Percentiles rank a stretch among this genome's conserved stretches.
Conservation (phyloP, 2,797 vertebrate species). For the Platalea minor region DNA sequence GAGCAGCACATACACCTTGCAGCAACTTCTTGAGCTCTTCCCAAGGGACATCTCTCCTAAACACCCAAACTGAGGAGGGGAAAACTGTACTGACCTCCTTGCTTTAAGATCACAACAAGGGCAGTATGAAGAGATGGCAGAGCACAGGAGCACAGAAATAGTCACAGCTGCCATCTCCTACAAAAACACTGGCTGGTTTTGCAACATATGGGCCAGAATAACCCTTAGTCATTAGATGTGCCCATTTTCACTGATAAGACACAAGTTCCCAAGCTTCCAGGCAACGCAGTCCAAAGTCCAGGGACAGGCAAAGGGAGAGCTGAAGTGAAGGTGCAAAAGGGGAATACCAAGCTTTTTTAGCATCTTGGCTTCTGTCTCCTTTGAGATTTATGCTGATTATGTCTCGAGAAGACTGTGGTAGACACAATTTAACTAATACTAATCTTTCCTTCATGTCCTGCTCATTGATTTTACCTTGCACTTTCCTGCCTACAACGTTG, state of each 20-base stretch:
- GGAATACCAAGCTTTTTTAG: not conserved
- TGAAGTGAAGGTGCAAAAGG: not conserved
- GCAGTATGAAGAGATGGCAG: not conserved
- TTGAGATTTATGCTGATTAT: not conserved
- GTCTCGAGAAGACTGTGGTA: not conserved
- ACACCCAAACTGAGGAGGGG: not conserved
- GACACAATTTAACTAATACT: not conserved
- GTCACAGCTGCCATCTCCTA: not conserved
- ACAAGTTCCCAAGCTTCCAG: not conserved
- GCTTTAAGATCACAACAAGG: not conserved
- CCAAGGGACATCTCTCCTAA: not conserved
- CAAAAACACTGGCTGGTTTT: not conserved
- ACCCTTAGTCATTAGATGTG: not conserved
- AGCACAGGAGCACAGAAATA: not conserved
- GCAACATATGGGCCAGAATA: not conserved
- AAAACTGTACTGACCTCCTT: not conserved
- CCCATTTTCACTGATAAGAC: not conserved
- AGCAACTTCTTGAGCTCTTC: not conserved
- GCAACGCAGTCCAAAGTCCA: not conserved
- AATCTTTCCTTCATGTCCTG: not conserved
- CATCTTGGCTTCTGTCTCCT: not conserved
- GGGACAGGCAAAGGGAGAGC: not conserved
- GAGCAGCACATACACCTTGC: not conserved
- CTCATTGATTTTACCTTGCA: not conserved
- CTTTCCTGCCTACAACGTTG: not conserved